Evolutionary conservation across 1,140 invertebrate species (phyloP).

Genomic region (Chironomus tepperi): DNA sequence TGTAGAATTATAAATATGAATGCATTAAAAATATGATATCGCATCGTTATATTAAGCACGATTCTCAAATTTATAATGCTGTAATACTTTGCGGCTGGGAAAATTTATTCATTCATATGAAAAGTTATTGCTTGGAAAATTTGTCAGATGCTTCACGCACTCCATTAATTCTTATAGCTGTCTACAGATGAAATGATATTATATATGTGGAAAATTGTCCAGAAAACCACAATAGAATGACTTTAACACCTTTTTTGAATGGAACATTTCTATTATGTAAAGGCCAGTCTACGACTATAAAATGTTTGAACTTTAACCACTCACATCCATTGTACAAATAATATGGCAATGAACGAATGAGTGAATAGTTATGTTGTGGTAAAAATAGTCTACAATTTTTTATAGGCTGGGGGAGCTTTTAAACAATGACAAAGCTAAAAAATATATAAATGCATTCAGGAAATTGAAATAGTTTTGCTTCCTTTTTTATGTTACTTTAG

Average conservation of each 20-base stretch:
- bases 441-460: not conserved
- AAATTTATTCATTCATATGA: not conserved
- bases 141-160: not conserved
- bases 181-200: too few relatives aligned
- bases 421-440: too few relatives aligned
- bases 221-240: not conserved
- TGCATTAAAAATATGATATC: not conserved
- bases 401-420: too few relatives aligned
- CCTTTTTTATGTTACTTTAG: not conserved
- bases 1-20: not conserved
- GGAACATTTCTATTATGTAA: too few relatives aligned
- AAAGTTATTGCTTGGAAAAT: conserved; percentile 4
- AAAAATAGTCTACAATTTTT: not conserved
- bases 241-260: not conserved
- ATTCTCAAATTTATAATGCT: not conserved
- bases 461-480: not conserved
- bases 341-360: not conserved
- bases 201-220: too few relatives aligned
- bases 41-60: not conserved
- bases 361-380: not conserved
- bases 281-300: too few relatives aligned
- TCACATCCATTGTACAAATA: not conserved
- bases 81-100: not conserved
- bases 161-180: not conserved
- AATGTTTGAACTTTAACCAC: not conserved